A percentile compares a stretch with the other conserved stretches of the same genome.
phyloP scores from a whole-genome alignment of 2,888 invertebrate genomes.

The Phragmatobia fuliginosa region DNA sequence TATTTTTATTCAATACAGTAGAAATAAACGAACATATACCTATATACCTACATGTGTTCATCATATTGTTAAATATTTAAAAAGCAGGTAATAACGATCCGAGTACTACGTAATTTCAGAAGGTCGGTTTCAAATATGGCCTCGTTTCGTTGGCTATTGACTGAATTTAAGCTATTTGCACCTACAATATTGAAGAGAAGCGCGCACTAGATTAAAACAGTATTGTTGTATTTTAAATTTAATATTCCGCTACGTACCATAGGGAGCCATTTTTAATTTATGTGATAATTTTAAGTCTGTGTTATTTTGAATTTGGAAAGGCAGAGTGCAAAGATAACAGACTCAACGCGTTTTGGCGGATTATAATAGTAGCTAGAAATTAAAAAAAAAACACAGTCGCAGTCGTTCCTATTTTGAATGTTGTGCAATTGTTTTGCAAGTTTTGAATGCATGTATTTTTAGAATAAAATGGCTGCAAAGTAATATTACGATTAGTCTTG shows the following conservation, averaged over 20 bases:
- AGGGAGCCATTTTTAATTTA: not conserved
- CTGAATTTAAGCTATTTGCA: conserved; percentile 13
- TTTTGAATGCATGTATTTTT: conserved; percentile 6
- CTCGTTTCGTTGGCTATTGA: conserved; percentile 22
- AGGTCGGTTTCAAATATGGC: conserved; percentile 27
- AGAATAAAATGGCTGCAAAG: conserved; percentile 15
- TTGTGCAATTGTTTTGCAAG: conserved; percentile 4
- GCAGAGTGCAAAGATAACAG: not conserved
- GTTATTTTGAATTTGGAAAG: not conserved
- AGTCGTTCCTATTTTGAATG: conserved; percentile 9
- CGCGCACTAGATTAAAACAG: not conserved
- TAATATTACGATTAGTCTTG: conserved; percentile 41
- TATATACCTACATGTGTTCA: conserved; percentile 9
- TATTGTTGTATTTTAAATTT: not conserved
- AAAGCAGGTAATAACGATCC: conserved; percentile 20
- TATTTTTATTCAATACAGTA: not conserved
- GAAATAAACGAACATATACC: conserved; percentile 10
- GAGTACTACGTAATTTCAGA: conserved; percentile 25
- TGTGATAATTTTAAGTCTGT: not conserved
- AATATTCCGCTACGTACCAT: not conserved
- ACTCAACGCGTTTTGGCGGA: not conserved
- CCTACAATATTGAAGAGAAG: conserved; percentile 3
- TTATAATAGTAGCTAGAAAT: no score
- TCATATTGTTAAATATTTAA: conserved; percentile 23
- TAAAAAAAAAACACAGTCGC: not conserved